These are phyloP conservation scores for Dasyprocta punctata DNA, from an alignment of 2,113 vertebrate genomes.

Conservation along the genomic window DNA sequence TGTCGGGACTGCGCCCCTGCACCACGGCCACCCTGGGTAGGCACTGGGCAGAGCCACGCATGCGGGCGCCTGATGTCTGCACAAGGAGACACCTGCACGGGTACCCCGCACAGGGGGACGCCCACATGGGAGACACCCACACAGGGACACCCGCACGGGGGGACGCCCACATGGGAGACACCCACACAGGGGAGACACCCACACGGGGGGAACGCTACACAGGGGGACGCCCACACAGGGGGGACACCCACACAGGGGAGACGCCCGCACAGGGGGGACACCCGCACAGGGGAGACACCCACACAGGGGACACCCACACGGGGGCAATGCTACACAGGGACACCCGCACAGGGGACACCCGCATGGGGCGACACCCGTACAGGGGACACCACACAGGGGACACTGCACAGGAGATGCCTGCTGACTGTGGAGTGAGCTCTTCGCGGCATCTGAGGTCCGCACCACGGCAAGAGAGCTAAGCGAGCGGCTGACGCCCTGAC, in stretches of 20 bases:
- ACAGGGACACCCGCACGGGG: too few species aligned
- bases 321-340: too few species aligned
- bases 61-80: too few species aligned
- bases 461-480: accelerated
- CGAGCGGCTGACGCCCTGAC: accelerated
- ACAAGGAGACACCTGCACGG: not conserved
- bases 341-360: too few species aligned
- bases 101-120: not conserved
- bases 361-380: too few species aligned
- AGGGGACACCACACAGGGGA: not conserved
- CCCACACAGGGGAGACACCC: not conserved
- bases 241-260: accelerated
- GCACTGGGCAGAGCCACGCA: not conserved
- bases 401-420: accelerated
- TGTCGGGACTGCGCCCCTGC: not conserved
- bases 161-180: too few species aligned
- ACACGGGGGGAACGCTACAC: too few species aligned
- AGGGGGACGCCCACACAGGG: too few species aligned
- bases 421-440: accelerated
- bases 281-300: not conserved
- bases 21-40: too few species aligned
- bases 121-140: accelerated
- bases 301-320: too few species aligned
- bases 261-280: too few species aligned
- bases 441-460: not conserved